phyloP scores from a whole-genome alignment of 2,888 invertebrate genomes.

The Caenorhabditis sp. region DNA sequence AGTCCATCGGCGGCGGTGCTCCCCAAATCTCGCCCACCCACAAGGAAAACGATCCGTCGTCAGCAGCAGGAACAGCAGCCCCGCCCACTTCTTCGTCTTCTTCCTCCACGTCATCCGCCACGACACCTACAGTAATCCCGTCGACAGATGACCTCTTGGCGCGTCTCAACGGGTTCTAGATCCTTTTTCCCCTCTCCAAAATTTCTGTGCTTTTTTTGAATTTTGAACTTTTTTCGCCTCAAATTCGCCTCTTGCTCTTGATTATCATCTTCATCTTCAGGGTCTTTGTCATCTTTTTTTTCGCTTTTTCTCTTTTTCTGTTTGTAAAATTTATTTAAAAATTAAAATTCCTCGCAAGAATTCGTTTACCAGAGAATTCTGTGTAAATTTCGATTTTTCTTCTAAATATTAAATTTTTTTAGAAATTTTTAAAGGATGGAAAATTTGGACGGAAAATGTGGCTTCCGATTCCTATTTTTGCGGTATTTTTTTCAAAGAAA shows the following conservation, averaged over 20 bases:
- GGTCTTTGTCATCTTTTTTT: background rate
- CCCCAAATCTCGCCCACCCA: slow-evolving; percentile 65
- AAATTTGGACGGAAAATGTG: too few species aligned
- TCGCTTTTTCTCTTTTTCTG: background rate
- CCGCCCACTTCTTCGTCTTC: slow-evolving; percentile 1
- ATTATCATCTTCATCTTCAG: too few species aligned
- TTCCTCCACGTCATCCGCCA: background rate
- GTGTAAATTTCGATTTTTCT: background rate
- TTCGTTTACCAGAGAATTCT: too few species aligned
- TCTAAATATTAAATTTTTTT: too few species aligned
- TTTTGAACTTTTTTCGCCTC: slow-evolving; percentile 5
- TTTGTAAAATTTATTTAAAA: too few species aligned
- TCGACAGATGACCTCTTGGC: slow-evolving; percentile 66
- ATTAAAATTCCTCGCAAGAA: too few species aligned
- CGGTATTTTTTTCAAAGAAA: too few species aligned
- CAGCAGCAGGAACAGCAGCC: slow-evolving; percentile 11
- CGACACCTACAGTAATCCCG: slow-evolving; percentile 34
- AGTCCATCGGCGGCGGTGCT: background rate
- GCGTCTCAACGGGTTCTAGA: slow-evolving; percentile 50
- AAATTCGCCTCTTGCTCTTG: background rate
- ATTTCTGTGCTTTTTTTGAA: background rate
- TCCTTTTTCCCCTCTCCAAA: background rate
- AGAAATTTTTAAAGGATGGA: too few species aligned
- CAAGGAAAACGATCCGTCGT: slow-evolving; percentile 60
- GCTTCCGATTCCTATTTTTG: too few species aligned